Base-by-base conservation (phyloP, 2,113 vertebrate species). In the Urocitellus parryii region DNA sequence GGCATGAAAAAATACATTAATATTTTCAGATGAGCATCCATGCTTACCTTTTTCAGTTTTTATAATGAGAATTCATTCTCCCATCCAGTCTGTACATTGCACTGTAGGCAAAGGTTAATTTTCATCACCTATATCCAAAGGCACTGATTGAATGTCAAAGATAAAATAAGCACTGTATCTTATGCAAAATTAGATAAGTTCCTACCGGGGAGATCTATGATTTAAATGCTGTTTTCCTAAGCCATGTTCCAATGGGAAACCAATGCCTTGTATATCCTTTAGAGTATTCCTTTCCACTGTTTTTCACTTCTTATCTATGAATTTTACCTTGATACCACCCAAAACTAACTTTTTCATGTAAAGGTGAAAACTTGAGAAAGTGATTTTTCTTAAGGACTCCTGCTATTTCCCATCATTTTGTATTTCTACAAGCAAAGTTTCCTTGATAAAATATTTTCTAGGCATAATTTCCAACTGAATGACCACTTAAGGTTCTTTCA, bases 291-390 rank as follows among this genome's bases (percentile, higher is more conserved):
- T 74, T 82, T 65, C 24, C 22, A 73, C 95, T 17, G 91, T 67
- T 17, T 53, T 27, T 61, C 16, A 63, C 58, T 93, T 88, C 42
- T 32, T 53, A 20, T 37, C n/a, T 74, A 32, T 29, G 1, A 6
- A 79, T 68, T 77, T 9, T 74, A 14, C 27, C 29, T 83, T 27
- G 2, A 87, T 8, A 76, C 1, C 32, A 84, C 8, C 48, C 39
- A 85, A 96, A 95, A 79, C 18, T 79, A 11, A 70, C 17, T 5
- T 82, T 92, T 92, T 88, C 29, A 39, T 61, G 22, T 56, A 83
- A 97, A 94, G 32, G 2, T 42, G n/a, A 81, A 92, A 92, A 94
- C 42, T 82, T 76, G 63, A 95, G 67, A 96, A 91, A 77, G n/a
- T 48, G 14, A 94, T 58, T 63, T 95, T 87, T 82, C 82, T 27